phyloP scores from a whole-genome alignment of 2,888 invertebrate species.

The Oligia fasciuncula region DNA sequence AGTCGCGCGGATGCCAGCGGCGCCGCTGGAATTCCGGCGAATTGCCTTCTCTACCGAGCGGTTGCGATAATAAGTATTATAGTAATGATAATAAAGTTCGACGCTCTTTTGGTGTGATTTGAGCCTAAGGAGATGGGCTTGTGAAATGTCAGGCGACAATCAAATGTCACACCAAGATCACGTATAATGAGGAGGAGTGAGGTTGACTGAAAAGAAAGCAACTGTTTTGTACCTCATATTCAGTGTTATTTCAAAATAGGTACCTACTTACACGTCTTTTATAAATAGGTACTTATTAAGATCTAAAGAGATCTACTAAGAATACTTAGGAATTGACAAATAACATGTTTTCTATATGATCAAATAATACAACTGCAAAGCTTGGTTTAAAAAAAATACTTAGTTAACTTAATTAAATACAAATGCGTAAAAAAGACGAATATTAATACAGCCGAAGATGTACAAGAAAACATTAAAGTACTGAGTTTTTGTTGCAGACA shows the following conservation, averaged over 20 bases:
- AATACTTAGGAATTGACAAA: neutral
- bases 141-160: too few species aligned
- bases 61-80: too few species aligned
- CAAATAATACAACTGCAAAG: neutral
- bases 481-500: constrained; percentile 9
- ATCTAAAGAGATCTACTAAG: neutral
- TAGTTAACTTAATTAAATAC: neutral
- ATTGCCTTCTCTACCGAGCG: too few species aligned
- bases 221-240: constrained; percentile 8
- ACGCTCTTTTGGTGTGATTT: too few species aligned
- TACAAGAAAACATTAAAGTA: constrained; percentile 2
- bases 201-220: constrained; percentile 9
- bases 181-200: constrained; percentile 22
- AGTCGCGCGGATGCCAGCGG: too few species aligned
- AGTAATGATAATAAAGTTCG: too few species aligned
- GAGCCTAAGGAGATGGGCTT: too few species aligned
- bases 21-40: too few species aligned
- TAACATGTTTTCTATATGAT: neutral
- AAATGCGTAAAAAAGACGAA: neutral
- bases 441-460: neutral
- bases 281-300: neutral
- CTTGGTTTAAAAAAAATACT: neutral
- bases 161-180: neutral
- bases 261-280: neutral
- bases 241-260: constrained; percentile 7